These are phyloP conservation scores for Drosophila sulfurigaster DNA, from an alignment of 1,140 invertebrate species.

Conservation along the genomic window DNA sequence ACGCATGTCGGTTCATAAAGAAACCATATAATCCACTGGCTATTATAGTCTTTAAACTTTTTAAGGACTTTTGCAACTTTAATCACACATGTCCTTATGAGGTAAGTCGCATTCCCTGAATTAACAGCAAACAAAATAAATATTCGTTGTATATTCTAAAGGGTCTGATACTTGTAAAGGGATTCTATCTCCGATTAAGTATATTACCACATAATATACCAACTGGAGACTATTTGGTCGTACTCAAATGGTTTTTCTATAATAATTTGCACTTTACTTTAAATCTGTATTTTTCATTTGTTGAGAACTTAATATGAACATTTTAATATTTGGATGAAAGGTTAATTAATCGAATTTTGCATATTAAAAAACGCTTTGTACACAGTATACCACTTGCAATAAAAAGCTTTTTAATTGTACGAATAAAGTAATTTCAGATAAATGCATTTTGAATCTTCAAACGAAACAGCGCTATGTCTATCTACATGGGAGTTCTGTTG, in stretches of 20 bases:
- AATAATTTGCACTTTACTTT: conserved; percentile 19
- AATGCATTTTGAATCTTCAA: not conserved
- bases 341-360: too few relatives aligned
- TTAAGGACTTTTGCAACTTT: conserved; percentile 41
- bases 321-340: too few relatives aligned
- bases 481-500: too few relatives aligned
- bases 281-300: conserved; percentile 23
- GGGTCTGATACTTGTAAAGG: conserved; percentile 31
- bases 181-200: conserved; percentile 8
- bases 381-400: too few relatives aligned
- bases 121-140: too few relatives aligned
- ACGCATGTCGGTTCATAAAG: conserved; percentile 29
- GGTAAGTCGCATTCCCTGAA: conserved; percentile 1
- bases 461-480: too few relatives aligned
- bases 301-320: not conserved
- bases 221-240: conserved; percentile 35
- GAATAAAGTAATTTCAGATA: too few relatives aligned
- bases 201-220: conserved; percentile 11
- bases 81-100: conserved; percentile 45
- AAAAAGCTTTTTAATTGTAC: not conserved
- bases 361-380: too few relatives aligned
- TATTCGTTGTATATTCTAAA: not conserved
- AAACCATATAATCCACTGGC: conserved; percentile 2
- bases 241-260: not conserved
- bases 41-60: conserved; percentile 13